Conservation (phyloP, 2,888 invertebrate genomes). For the Apodemia zela region DNA sequence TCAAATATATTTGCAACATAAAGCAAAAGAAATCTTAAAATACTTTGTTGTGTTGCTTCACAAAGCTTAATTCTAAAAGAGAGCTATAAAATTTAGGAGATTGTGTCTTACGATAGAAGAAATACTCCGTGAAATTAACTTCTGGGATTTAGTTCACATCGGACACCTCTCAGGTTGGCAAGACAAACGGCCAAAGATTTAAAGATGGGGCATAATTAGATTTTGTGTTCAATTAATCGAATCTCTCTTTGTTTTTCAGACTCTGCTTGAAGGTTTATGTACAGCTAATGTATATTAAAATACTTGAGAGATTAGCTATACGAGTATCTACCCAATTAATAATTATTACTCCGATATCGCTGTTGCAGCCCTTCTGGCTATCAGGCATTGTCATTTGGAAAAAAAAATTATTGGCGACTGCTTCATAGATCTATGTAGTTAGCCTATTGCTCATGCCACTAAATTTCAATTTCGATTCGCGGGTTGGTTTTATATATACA, state of each 20-base stretch:
- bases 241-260: neutral
- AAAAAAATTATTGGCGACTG: no score
- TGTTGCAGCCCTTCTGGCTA: no score
- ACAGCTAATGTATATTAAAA: no score
- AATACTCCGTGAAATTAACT: conserved; percentile 77
- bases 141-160: conserved; percentile 58
- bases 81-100: conserved; percentile 58
- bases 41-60: conserved; percentile 29
- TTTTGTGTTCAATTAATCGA: conserved; percentile 11
- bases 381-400: no score
- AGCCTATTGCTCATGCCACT: no score
- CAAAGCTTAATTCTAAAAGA: conserved; percentile 65
- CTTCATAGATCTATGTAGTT: no score
- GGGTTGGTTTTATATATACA: neutral
- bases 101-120: conserved; percentile 58
- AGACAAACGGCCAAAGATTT: conserved; percentile 56
- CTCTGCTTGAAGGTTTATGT: no score
- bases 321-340: no score
- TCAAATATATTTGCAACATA: no score
- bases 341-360: no score
- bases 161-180: conserved; percentile 68
- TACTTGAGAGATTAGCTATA: no score
- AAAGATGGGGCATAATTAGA: conserved; percentile 18
- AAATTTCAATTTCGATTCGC: no score
- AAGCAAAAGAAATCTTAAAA: neutral